These are phyloP conservation scores for Cinclus cinclus DNA, from an alignment of 2,113 vertebrate species.

Conservation along the genomic window DNA sequence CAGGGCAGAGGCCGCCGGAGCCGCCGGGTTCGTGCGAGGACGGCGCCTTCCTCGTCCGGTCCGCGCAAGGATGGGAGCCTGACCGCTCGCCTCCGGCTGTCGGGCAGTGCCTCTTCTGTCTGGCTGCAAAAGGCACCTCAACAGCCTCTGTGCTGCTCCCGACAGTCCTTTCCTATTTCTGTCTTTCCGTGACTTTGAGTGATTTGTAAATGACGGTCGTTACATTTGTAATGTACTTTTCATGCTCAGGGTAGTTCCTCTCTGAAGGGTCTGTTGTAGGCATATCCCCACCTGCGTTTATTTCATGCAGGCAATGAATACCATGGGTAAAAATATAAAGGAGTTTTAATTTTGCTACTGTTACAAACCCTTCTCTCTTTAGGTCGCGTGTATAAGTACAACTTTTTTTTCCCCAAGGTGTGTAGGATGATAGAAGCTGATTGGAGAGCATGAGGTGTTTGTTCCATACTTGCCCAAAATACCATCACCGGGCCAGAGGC, in stretches of 20 bases:
- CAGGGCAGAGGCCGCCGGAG: neutral
- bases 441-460: neutral
- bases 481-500: neutral
- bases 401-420: neutral
- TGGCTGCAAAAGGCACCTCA: neutral
- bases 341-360: neutral
- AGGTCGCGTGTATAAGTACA: neutral
- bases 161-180: neutral
- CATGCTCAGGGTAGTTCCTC: neutral
- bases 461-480: neutral
- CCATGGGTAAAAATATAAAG: neutral
- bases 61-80: neutral
- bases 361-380: neutral
- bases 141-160: neutral
- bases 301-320: neutral
- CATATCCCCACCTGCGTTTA: neutral
- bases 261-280: neutral
- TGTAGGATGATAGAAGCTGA: neutral
- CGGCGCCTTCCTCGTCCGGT: neutral
- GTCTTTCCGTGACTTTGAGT: neutral
- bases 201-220: neutral
- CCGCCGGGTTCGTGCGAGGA: no score
- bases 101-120: neutral
- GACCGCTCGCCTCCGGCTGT: no score
- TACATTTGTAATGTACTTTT: neutral